phyloP scores from a whole-genome alignment of 2,113 vertebrate species.

The Datnioides undecimradiatus region DNA sequence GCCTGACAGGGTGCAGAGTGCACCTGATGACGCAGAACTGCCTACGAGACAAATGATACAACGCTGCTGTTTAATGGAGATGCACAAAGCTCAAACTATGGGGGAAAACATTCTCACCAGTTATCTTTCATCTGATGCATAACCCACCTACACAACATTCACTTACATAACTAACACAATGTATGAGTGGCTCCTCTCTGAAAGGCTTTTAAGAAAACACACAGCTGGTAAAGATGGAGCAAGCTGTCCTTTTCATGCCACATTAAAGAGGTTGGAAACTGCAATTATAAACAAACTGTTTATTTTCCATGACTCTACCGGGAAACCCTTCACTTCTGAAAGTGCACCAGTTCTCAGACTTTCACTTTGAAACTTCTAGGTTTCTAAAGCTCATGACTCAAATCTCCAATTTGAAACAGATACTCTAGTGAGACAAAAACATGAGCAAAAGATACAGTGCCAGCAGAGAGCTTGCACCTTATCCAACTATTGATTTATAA shows the following conservation, averaged over 20 bases:
- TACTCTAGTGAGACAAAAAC: neutral
- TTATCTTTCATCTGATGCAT: conserved; percentile 19
- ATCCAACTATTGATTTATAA: neutral
- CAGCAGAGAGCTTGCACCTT: neutral
- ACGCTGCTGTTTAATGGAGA: neutral
- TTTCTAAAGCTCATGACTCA: neutral
- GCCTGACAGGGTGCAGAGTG: neutral
- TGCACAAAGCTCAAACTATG: conserved; percentile 2
- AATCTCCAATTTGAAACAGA: neutral
- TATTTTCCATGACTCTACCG: no score
- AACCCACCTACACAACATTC: conserved; percentile 30
- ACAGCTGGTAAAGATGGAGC: neutral
- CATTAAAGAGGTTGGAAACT: neutral
- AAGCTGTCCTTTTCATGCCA: neutral
- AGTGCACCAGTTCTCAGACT: no score
- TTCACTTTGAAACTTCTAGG: neutral
- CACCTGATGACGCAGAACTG: neutral
- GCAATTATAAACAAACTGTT: neutral
- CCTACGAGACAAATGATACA: neutral
- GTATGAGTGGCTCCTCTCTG: neutral
- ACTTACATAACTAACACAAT: conserved; percentile 38
- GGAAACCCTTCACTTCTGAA: neutral
- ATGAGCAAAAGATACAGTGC: neutral
- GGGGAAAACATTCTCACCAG: neutral
- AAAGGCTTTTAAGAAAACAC: neutral